Conservation (phyloP, 2,797 vertebrate species). For the Natrix natrix region DNA sequence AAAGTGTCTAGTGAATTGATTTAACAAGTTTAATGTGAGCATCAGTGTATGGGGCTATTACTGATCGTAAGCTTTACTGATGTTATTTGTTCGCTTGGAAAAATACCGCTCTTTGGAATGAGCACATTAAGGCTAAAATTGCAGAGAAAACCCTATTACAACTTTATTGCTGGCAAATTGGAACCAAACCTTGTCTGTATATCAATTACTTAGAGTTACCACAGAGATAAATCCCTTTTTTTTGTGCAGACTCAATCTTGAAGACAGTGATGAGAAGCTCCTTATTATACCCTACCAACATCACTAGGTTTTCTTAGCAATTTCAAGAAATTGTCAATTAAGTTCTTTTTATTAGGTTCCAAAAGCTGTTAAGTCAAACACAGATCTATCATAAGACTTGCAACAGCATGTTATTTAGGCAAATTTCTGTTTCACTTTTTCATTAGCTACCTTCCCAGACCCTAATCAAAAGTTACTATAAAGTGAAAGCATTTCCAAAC, state of each 20-base stretch:
- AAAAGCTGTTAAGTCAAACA: slow-evolving; percentile 83
- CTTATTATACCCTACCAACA: slow-evolving; percentile 88
- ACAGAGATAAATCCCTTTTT: slow-evolving; percentile 89
- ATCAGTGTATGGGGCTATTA: slow-evolving; percentile 92
- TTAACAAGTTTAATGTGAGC: slow-evolving; percentile 92
- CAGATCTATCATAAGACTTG: slow-evolving; percentile 82
- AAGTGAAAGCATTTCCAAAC: slow-evolving; percentile 66
- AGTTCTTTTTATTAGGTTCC: slow-evolving; percentile 88
- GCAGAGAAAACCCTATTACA: slow-evolving; percentile 96
- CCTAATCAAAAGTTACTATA: slow-evolving; percentile 69
- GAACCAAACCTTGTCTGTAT: slow-evolving; percentile 95
- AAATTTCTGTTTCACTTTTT: slow-evolving; percentile 74
- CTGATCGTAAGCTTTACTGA: slow-evolving; percentile 91
- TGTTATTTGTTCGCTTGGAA: slow-evolving; percentile 94
- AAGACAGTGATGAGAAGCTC: slow-evolving; percentile 89
- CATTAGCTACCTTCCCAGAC: slow-evolving; percentile 74
- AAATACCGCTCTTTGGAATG: slow-evolving; percentile 92
- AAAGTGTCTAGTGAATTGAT: slow-evolving; percentile 90
- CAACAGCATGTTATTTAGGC: slow-evolving; percentile 79
- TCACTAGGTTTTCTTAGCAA: slow-evolving; percentile 87
- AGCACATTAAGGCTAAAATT: slow-evolving; percentile 95
- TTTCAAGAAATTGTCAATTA: slow-evolving; percentile 95
- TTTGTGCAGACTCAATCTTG: slow-evolving; percentile 87
- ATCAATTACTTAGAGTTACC: slow-evolving; percentile 96
- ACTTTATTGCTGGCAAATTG: slow-evolving; percentile 96